Evolutionary conservation across 2,888 invertebrate species (phyloP).

Genomic region (Caenorhabditis plicata): DNA sequence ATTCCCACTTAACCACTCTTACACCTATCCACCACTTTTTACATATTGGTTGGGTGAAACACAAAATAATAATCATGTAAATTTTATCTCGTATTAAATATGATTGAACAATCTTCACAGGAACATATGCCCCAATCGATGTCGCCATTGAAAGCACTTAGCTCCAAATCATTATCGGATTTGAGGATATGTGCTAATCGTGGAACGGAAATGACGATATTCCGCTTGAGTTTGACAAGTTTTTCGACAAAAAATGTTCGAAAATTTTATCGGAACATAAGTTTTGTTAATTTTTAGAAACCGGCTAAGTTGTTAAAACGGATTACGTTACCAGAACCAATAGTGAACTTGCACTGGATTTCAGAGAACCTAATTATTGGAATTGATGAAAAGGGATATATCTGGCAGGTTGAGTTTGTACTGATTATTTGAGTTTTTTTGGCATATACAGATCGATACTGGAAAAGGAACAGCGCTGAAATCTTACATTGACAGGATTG

Average conservation of each 20-base stretch:
- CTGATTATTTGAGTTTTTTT: too few relatives aligned
- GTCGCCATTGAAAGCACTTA: constrained; percentile 11
- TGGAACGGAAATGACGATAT: constrained; percentile 14
- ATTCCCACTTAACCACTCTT: constrained; percentile 46
- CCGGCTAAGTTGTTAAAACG: constrained; percentile 16
- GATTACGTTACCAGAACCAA: constrained; percentile 9
- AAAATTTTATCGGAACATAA: background rate
- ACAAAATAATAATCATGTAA: background rate
- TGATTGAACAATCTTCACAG: constrained; percentile 2
- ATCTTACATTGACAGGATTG: constrained; percentile 57
- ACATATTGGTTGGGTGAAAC: constrained; percentile 75
- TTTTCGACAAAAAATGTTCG: constrained; percentile 22
- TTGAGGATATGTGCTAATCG: constrained; percentile 18
- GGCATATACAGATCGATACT: too few relatives aligned
- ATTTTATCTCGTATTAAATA: background rate
- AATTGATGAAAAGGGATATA: constrained; percentile 18
- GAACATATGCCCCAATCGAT: too few relatives aligned
- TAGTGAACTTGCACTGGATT: constrained; percentile 26
- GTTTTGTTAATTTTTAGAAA: constrained; percentile 12
- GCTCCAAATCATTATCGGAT: constrained; percentile 7
- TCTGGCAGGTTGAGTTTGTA: too few relatives aligned
- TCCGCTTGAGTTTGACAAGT: constrained; percentile 13
- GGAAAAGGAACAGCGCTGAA: constrained; percentile 56
- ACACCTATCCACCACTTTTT: constrained; percentile 82
- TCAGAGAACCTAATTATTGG: constrained; percentile 19